phyloP scores from a whole-genome alignment of 2,113 vertebrate species.

The Lamprologus tigripictilis region DNA sequence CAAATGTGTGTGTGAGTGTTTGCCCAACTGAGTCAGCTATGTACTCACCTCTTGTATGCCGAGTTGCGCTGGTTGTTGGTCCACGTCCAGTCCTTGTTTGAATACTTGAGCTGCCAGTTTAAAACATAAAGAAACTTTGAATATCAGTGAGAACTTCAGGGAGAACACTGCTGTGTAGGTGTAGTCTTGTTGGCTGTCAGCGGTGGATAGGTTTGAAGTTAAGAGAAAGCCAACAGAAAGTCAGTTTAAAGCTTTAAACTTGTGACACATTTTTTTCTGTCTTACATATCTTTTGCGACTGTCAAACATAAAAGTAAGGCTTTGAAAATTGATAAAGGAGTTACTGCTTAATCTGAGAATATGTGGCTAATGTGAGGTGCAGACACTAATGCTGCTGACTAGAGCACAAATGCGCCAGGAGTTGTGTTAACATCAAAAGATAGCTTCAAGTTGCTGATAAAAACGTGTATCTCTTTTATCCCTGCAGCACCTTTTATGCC shows the following conservation, averaged over 20 bases:
- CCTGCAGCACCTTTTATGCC: neutral
- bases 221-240: neutral
- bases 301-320: neutral
- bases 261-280: neutral
- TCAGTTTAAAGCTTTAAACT: neutral
- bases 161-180: neutral
- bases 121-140: neutral
- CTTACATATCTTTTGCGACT: neutral
- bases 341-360: neutral
- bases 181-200: neutral
- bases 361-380: neutral
- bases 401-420: neutral
- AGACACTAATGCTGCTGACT: neutral
- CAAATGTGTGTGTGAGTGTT: neutral
- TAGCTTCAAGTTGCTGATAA: neutral
- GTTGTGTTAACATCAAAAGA: neutral
- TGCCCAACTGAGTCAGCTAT: neutral
- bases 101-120: constrained; percentile 71
- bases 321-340: neutral
- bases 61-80: constrained; percentile 66
- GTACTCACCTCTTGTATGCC: constrained; percentile 75
- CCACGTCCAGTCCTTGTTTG: constrained; percentile 73
- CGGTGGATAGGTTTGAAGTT: neutral
- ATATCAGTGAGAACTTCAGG: neutral
- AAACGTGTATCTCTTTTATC: neutral